Conservation (phyloP, 35 echinoderm and acorn worm species). For the Diadema setosum region DNA sequence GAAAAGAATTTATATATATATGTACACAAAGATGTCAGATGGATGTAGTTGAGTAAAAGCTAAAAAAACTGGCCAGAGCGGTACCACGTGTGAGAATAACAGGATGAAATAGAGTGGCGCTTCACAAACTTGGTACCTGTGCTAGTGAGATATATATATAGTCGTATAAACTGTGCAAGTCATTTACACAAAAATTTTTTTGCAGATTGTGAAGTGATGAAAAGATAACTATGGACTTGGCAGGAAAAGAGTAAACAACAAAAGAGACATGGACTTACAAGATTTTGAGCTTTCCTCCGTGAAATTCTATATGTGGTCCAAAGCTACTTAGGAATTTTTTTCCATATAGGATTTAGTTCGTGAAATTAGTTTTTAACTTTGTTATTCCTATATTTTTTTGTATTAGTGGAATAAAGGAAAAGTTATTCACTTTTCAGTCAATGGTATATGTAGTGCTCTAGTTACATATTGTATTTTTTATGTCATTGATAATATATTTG, state of each 20-base stretch:
- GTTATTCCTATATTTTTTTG: neutral
- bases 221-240: neutral
- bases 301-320: neutral
- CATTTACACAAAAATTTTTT: neutral
- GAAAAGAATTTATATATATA: neutral
- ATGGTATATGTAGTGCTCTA: neutral
- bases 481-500: conserved; percentile 5
- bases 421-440: neutral
- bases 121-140: neutral
- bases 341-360: neutral
- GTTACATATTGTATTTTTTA: conserved; percentile 14
- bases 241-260: neutral
- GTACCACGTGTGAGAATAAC: too few species aligned
- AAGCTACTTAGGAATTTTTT: neutral
- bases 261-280: neutral
- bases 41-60: too few species aligned
- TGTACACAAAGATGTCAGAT: neutral
- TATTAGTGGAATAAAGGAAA: neutral
- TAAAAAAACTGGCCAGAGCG: too few species aligned
- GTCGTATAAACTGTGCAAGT: neutral
- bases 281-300: neutral
- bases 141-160: neutral
- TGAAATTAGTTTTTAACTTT: neutral
- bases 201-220: neutral
- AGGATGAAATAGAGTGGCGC: neutral